Evolutionary conservation across 1,140 invertebrate genomes (phyloP).

Genomic region (Adelges cooleyi): DNA sequence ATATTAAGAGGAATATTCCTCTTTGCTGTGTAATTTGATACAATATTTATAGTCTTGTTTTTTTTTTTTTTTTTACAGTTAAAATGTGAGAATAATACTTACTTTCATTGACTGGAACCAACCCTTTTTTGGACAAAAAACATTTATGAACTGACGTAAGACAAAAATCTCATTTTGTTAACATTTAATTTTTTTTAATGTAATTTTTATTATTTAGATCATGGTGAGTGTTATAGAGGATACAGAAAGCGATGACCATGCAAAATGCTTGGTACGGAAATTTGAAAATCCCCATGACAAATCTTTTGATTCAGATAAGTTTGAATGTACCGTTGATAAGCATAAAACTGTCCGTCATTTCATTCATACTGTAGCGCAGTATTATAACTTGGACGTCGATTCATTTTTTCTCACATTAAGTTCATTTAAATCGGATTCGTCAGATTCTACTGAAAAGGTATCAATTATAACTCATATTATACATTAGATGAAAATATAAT

Average conservation of each 20-base stretch:
- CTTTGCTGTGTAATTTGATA: conserved; percentile 16
- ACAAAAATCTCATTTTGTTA: background rate
- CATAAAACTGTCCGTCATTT: conserved; percentile 28
- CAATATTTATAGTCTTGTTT: conserved; percentile 8
- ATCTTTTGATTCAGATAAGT: conserved; percentile 16
- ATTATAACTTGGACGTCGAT: conserved; percentile 29
- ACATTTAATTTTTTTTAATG: background rate
- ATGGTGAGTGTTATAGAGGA: conserved; percentile 31
- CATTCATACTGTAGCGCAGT: conserved; percentile 26
- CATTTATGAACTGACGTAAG: background rate
- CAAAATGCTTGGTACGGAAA: conserved; percentile 31
- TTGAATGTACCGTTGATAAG: conserved; percentile 26
- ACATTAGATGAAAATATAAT: no score
- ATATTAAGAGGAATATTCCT: no score
- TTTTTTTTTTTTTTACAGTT: conserved; percentile 24
- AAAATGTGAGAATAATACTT: conserved; percentile 6
- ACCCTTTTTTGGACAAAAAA: background rate
- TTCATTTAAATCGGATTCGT: conserved; percentile 8
- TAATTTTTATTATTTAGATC: conserved; percentile 23
- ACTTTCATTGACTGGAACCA: background rate
- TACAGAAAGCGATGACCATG: background rate
- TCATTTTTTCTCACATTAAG: conserved; percentile 29
- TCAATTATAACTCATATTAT: no score
- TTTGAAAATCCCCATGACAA: background rate
- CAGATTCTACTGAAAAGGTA: background rate